Evolutionary conservation across 1,140 invertebrate genomes (phyloP).

Genomic region (Leptinotarsa defecta): DNA sequence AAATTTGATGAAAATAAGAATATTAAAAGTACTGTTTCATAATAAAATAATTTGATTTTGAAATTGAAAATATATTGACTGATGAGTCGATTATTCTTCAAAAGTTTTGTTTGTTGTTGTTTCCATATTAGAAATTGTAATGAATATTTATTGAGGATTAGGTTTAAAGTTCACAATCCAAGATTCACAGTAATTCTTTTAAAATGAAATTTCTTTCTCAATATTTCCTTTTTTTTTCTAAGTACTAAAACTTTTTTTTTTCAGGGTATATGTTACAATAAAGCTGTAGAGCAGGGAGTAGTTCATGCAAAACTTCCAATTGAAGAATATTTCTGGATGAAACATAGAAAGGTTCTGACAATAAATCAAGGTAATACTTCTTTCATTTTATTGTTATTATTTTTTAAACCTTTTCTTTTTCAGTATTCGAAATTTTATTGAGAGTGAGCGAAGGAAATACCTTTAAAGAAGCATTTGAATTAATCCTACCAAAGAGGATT

Average conservation of each 20-base stretch:
- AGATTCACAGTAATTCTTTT: too few species aligned
- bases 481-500: constrained; percentile 76
- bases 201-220: too few species aligned
- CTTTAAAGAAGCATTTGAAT: constrained; percentile 85
- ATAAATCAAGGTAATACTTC: constrained; percentile 85
- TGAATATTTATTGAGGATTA: too few species aligned
- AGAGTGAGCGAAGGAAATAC: constrained; percentile 74
- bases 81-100: too few species aligned
- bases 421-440: constrained; percentile 91
- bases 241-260: constrained; percentile 41
- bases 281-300: constrained; percentile 79
- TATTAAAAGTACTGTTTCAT: too few species aligned
- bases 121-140: too few species aligned
- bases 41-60: too few species aligned
- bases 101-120: too few species aligned
- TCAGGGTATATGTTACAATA: constrained; percentile 82
- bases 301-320: constrained; percentile 88
- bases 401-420: constrained; percentile 54
- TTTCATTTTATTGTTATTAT: background rate
- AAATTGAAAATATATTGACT: too few species aligned
- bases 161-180: too few species aligned
- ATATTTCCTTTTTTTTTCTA: background rate
- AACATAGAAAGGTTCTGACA: constrained; percentile 91
- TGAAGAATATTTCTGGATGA: constrained; percentile 88
- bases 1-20: too few species aligned